Conservation (phyloP, 2,888 invertebrate species). For the Leucophora obtusa region DNA sequence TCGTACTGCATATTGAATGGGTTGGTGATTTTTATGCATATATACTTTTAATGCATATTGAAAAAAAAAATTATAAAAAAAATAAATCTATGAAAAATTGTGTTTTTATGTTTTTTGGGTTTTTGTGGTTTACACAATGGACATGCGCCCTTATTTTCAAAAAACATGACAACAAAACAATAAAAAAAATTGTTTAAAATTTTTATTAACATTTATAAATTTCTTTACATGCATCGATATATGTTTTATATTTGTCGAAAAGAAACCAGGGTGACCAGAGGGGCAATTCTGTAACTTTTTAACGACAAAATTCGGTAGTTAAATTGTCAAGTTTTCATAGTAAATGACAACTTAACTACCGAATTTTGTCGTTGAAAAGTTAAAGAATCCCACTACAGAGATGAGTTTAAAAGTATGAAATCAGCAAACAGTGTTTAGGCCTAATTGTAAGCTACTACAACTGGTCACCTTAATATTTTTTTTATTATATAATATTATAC, state of each 20-base stretch:
- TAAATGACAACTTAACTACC: too few relatives aligned
- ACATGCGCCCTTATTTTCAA: constrained; percentile 57
- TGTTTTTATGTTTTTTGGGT: constrained; percentile 21
- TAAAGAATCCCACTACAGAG: too few relatives aligned
- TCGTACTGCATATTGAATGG: constrained; percentile 51
- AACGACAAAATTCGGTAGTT: too few relatives aligned
- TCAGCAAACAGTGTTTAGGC: too few relatives aligned
- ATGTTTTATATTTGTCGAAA: not conserved
- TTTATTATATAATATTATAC: not conserved
- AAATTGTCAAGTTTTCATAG: too few relatives aligned
- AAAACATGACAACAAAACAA: not conserved
- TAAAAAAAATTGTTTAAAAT: not conserved
- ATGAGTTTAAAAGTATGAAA: too few relatives aligned
- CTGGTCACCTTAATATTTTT: not conserved
- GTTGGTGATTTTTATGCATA: constrained; percentile 3
- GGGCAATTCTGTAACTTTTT: too few relatives aligned
- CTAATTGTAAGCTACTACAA: not conserved
- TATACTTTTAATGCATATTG: constrained; percentile 40
- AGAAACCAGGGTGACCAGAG: not conserved
- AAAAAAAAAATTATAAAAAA: not conserved
- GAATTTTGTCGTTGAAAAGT: too few relatives aligned
- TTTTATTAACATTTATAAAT: constrained; percentile 33
- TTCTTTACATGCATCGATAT: not conserved
- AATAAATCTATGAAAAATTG: not conserved
- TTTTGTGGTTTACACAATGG: constrained; percentile 57